phyloP scores from a whole-genome alignment of 2,888 invertebrate genomes.

The Crioceris asparagi region DNA sequence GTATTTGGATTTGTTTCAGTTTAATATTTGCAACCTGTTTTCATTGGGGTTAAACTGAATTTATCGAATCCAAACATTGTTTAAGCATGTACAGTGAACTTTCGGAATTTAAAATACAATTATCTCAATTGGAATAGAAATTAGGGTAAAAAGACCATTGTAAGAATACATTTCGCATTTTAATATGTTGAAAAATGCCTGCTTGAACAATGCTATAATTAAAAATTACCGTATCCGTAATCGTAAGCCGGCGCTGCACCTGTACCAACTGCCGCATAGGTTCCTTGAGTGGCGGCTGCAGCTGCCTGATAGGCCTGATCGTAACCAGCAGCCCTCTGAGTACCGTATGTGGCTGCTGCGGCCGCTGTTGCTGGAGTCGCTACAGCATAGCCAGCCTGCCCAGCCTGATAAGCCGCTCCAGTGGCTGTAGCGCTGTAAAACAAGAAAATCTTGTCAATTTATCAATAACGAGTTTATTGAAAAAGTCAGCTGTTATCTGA shows the following conservation, averaged over 20 bases:
- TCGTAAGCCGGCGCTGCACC: constrained; percentile 54
- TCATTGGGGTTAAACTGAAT: constrained; percentile 1
- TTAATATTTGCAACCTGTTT: too few species aligned
- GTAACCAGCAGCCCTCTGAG: constrained; percentile 72
- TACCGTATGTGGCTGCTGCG: constrained; percentile 74
- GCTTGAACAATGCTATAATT: constrained; percentile 2
- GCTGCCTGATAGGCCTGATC: constrained; percentile 77
- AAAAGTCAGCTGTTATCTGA: too few species aligned
- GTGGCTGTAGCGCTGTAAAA: constrained; percentile 52
- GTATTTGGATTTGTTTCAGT: too few species aligned
- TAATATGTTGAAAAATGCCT: neutral
- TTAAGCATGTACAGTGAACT: neutral
- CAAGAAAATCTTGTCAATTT: constrained; percentile 5
- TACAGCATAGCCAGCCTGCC: constrained; percentile 76
- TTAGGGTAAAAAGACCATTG: neutral
- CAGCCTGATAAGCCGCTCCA: constrained; percentile 72
- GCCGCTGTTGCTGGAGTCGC: constrained; percentile 73
- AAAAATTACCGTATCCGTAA: constrained; percentile 52
- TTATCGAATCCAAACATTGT: constrained; percentile 1
- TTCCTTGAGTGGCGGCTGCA: constrained; percentile 66
- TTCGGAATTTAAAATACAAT: neutral
- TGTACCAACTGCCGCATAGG: constrained; percentile 44
- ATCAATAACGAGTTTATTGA: too few species aligned
- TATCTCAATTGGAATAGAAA: neutral
- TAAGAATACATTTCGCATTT: neutral